Conservation (phyloP, 2,888 invertebrate species). For the Ptychoptera albimana region DNA sequence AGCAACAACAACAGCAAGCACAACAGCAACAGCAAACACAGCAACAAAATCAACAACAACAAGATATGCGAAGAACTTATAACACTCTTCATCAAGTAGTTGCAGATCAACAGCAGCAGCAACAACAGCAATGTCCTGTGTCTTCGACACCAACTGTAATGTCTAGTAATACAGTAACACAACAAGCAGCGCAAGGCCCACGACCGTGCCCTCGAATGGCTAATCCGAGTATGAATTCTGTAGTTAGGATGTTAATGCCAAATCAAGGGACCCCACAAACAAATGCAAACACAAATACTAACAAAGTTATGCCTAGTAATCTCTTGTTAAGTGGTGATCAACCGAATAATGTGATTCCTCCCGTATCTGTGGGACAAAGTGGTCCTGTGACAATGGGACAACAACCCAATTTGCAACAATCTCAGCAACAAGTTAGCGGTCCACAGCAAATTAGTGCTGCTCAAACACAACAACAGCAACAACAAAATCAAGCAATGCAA, state of each 20-base stretch:
- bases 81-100: not conserved
- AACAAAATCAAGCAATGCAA: conserved; percentile 9
- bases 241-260: conserved; percentile 18
- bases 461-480: conserved; percentile 5
- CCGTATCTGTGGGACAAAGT: conserved; percentile 12
- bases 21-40: conserved; percentile 2
- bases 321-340: conserved; percentile 17
- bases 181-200: conserved; percentile 19
- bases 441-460: conserved; percentile 10
- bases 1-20: conserved; percentile 6
- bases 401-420: conserved; percentile 8
- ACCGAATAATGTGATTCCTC: conserved; percentile 6
- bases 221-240: conserved; percentile 15
- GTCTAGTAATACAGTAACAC: conserved; percentile 16
- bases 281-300: conserved; percentile 7
- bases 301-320: conserved; percentile 16
- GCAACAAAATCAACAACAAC: conserved; percentile 9
- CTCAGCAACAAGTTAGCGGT: conserved; percentile 10
- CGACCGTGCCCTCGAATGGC: conserved; percentile 20
- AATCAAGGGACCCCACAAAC: conserved; percentile 13
- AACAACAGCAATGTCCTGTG: conserved; percentile 18
- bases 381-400: conserved; percentile 10
- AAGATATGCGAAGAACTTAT: conserved; percentile 5
- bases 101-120: not conserved
- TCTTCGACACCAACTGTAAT: conserved; percentile 17